Evolutionary conservation across 2,113 vertebrate species (phyloP).

Genomic region (Callaeas wilsoni): DNA sequence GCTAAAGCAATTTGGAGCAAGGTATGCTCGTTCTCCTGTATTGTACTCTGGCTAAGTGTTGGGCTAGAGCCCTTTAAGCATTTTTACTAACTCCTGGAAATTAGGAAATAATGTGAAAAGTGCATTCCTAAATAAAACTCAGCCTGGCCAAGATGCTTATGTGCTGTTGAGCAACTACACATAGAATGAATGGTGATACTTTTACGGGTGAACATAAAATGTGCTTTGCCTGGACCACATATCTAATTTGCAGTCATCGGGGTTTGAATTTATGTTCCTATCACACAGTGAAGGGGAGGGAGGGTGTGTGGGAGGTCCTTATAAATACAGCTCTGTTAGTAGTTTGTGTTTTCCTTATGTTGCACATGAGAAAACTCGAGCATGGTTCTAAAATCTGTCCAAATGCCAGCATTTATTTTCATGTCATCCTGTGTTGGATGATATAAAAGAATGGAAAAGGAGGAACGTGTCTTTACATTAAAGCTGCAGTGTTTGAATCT

Average conservation of each 20-base stretch:
- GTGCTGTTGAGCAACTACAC: background rate
- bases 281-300: background rate
- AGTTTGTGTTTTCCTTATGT: background rate
- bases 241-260: background rate
- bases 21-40: accelerated
- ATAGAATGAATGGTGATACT: conserved; percentile 18
- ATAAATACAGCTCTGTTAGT: background rate
- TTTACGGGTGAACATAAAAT: conserved; percentile 23
- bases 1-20: background rate
- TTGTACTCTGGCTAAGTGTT: background rate
- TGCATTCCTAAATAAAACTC: background rate
- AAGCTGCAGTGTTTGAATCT: background rate
- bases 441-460: background rate
- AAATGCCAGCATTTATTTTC: background rate
- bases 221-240: background rate
- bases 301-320: background rate
- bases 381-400: background rate
- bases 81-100: background rate
- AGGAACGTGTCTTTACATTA: background rate
- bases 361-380: background rate
- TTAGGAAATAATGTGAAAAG: background rate
- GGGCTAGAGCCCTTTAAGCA: background rate
- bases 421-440: background rate
- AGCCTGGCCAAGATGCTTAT: background rate
- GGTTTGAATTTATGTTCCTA: conserved; percentile 12